These are phyloP conservation scores for Calliopum simillimum DNA, from an alignment of 2,888 invertebrate species.

Conservation along the genomic window DNA sequence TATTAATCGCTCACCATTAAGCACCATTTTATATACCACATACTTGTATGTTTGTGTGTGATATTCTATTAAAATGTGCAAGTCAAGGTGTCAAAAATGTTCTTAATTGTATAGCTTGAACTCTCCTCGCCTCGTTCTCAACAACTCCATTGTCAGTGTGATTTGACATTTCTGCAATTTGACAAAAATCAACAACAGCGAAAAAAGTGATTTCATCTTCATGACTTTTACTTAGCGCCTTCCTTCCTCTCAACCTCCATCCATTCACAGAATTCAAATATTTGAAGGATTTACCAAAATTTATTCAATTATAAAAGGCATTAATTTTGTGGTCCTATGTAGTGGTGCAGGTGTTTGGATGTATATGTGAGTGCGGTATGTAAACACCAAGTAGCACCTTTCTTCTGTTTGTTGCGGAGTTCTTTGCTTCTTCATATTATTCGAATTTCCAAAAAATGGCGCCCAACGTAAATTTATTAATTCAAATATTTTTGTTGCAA, in stretches of 20 bases:
- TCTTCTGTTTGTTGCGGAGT: neutral
- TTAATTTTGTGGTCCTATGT: slow-evolving; percentile 22
- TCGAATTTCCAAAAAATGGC: slow-evolving; percentile 8
- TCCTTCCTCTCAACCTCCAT: neutral
- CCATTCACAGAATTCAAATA: neutral
- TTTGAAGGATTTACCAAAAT: slow-evolving; percentile 21
- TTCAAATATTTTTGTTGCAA: slow-evolving; percentile 33
- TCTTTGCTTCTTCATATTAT: neutral
- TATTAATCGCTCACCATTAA: slow-evolving; percentile 17
- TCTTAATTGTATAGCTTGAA: neutral
- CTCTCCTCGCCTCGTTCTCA: neutral
- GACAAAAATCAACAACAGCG: slow-evolving; percentile 17
- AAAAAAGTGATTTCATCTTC: neutral
- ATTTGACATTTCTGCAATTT: neutral
- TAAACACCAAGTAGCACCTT: slow-evolving; percentile 6
- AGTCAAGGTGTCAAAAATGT: slow-evolving; percentile 16
- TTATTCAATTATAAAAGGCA: slow-evolving; percentile 32
- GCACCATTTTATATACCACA: neutral
- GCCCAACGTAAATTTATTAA: slow-evolving; percentile 31
- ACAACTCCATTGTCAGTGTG: neutral
- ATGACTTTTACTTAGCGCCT: too few relatives aligned
- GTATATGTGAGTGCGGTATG: neutral
- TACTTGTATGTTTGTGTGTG: neutral
- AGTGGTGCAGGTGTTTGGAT: too few relatives aligned
- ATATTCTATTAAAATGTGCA: neutral